Percentiles rank a stretch among this genome's conserved stretches.
phyloP scores from a whole-genome alignment of 2,888 invertebrate species.

The Calliphora vomitoria region DNA sequence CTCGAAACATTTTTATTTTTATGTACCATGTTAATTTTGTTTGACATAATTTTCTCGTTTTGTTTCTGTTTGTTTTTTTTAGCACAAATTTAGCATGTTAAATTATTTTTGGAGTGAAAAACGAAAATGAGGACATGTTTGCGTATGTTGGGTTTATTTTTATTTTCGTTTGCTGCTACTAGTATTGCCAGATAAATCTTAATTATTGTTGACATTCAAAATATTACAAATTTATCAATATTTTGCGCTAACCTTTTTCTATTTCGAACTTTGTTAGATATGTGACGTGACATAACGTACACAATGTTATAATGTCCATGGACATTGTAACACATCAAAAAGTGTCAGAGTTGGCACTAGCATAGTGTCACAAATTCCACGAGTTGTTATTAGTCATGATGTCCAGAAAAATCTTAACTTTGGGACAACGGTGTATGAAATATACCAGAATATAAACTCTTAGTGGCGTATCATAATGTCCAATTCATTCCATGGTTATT shows the following conservation, averaged over 20 bases:
- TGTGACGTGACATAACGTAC: too few species aligned
- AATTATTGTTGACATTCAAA: constrained; percentile 54
- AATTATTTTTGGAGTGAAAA: not conserved
- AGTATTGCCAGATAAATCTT: constrained; percentile 48
- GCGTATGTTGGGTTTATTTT: not conserved
- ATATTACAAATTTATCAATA: constrained; percentile 17
- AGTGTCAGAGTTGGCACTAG: too few species aligned
- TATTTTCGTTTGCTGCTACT: constrained; percentile 6
- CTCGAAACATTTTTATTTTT: constrained; percentile 46
- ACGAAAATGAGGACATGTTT: constrained; percentile 47
- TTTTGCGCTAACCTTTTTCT: not conserved
- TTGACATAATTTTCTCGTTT: constrained; percentile 68
- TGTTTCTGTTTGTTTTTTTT: constrained; percentile 23
- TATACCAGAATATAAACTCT: too few species aligned
- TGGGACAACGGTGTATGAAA: too few species aligned
- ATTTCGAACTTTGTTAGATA: too few species aligned
- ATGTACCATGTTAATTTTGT: constrained; percentile 55
- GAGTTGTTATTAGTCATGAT: too few species aligned
- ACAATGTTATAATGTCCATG: not conserved
- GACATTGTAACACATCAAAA: too few species aligned
- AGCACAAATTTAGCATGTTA: constrained; percentile 67
- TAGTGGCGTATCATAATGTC: too few species aligned
- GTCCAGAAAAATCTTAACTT: too few species aligned
- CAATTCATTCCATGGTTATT: too few species aligned
- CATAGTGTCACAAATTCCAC: too few species aligned